These are phyloP conservation scores for Gymnogyps californianus DNA, from an alignment of 2,113 vertebrate genomes.

Conservation along the genomic window DNA sequence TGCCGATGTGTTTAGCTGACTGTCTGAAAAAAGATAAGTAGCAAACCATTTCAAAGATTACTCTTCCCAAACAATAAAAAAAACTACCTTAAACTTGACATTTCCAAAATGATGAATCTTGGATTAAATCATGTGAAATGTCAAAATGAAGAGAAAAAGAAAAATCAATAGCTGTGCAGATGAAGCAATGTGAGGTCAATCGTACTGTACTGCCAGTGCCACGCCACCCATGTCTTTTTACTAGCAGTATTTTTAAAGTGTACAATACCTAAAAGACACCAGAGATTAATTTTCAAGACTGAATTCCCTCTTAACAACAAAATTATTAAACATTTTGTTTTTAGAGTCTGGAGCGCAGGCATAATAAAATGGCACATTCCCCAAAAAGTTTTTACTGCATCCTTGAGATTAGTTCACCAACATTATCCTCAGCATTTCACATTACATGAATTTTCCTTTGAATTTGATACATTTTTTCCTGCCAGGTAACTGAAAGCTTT, in stretches of 20 bases:
- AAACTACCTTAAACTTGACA: slow-evolving; percentile 66
- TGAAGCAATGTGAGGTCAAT: slow-evolving; percentile 70
- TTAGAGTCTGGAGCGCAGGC: not conserved
- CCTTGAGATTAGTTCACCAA: not conserved
- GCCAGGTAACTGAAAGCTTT: not conserved
- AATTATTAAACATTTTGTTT: slow-evolving; percentile 31
- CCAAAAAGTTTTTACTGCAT: not conserved
- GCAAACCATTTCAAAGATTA: slow-evolving; percentile 64
- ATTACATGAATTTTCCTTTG: not conserved
- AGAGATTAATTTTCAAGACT: slow-evolving; percentile 55
- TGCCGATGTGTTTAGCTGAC: slow-evolving; percentile 5
- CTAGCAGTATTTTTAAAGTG: slow-evolving; percentile 56
- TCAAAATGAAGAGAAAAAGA: slow-evolving; percentile 69
- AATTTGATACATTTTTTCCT: not conserved
- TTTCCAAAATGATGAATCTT: slow-evolving; percentile 74
- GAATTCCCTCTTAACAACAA: slow-evolving; percentile 34
- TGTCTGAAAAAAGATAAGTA: slow-evolving; percentile 61
- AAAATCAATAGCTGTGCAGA: slow-evolving; percentile 75
- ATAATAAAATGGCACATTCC: not conserved
- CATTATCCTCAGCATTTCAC: not conserved
- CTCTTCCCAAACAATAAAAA: slow-evolving; percentile 65
- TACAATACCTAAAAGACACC: slow-evolving; percentile 25
- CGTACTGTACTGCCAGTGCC: slow-evolving; percentile 43
- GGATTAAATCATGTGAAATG: slow-evolving; percentile 76
- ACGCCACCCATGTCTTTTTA: slow-evolving; percentile 43